Percentiles rank a stretch among this genome's conserved stretches.
Evolutionary conservation across 1,140 invertebrate species (phyloP).

Genomic region (Cotesia chilonis): DNA sequence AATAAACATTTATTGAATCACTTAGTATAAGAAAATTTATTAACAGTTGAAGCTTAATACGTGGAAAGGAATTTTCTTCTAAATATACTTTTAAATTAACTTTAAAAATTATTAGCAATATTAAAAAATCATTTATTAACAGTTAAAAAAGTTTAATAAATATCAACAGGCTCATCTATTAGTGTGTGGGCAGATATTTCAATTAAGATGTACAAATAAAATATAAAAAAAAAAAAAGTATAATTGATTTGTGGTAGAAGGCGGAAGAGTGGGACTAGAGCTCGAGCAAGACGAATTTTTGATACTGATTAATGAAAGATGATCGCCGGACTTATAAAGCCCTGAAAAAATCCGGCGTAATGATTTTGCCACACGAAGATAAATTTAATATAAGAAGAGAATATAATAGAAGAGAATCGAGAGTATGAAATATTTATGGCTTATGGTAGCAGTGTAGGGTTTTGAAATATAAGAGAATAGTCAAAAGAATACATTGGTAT

Average conservation of each 20-base stretch:
- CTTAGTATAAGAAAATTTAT: too few relatives aligned
- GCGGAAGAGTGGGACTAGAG: conserved; percentile 18
- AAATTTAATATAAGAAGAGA: neutral
- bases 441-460: conserved; percentile 14
- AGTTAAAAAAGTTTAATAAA: too few relatives aligned
- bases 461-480: conserved; percentile 17
- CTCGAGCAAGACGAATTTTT: conserved; percentile 37
- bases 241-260: conserved; percentile 24
- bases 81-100: too few relatives aligned
- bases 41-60: too few relatives aligned
- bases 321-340: conserved; percentile 51
- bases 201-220: neutral
- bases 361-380: neutral
- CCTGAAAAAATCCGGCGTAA: conserved; percentile 10
- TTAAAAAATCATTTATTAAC: too few relatives aligned
- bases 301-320: conserved; percentile 66
- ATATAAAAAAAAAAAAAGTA: conserved; percentile 14
- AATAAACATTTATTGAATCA: too few relatives aligned
- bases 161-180: too few relatives aligned
- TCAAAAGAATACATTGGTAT: conserved; percentile 65
- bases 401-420: too few relatives aligned
- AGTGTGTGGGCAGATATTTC: neutral
- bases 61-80: too few relatives aligned
- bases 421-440: conserved; percentile 65
- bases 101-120: too few relatives aligned